Evolutionary conservation across 2,888 invertebrate species (phyloP).

Genomic region (Acronicta psi): DNA sequence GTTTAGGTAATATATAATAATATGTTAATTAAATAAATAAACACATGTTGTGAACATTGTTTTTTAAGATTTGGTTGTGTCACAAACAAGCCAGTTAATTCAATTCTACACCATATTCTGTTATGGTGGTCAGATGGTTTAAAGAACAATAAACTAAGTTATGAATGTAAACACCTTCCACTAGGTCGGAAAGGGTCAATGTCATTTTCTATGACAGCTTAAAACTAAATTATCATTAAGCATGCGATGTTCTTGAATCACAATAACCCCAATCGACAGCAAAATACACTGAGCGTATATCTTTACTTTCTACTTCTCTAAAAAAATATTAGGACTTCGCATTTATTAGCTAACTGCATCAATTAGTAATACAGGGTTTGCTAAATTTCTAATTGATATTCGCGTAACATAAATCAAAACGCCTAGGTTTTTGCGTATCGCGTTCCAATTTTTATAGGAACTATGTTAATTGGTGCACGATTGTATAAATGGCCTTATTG

Average conservation of each 20-base stretch:
- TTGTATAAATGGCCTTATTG: slow-evolving; percentile 40
- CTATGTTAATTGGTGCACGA: slow-evolving; percentile 16
- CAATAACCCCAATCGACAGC: slow-evolving; percentile 35
- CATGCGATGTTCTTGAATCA: slow-evolving; percentile 50
- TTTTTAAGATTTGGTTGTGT: too few relatives aligned
- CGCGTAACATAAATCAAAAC: too few relatives aligned
- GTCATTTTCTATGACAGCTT: slow-evolving; percentile 45
- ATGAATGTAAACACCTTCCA: slow-evolving; percentile 28
- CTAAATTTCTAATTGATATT: neutral
- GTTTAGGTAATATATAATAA: too few relatives aligned
- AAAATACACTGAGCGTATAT: slow-evolving; percentile 6
- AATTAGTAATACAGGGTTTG: neutral
- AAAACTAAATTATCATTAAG: slow-evolving; percentile 44
- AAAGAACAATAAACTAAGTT: too few relatives aligned
- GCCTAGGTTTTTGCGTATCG: slow-evolving; percentile 1
- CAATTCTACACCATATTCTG: too few relatives aligned
- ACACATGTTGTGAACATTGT: too few relatives aligned
- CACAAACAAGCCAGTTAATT: too few relatives aligned
- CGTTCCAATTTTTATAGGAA: neutral
- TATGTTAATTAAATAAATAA: too few relatives aligned
- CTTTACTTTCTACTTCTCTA: slow-evolving; percentile 16
- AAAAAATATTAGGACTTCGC: too few relatives aligned
- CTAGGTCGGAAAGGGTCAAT: slow-evolving; percentile 55
- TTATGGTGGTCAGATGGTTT: too few relatives aligned
- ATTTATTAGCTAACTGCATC: too few relatives aligned